phyloP scores from a whole-genome alignment of 2,797 vertebrate species.

The Sylvia borin region DNA sequence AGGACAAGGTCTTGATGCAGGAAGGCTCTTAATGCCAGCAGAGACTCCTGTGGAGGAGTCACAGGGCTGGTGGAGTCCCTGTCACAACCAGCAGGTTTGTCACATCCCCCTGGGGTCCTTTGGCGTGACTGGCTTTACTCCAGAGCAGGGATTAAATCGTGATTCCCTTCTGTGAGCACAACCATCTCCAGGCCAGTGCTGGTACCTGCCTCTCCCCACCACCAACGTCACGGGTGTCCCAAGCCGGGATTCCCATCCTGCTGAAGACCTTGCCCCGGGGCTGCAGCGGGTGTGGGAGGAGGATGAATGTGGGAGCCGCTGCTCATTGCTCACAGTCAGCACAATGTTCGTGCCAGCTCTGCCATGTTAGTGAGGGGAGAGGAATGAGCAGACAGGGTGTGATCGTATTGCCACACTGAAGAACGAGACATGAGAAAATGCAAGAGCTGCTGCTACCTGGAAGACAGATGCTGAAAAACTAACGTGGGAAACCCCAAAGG shows the following conservation, averaged over 20 bases:
- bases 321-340: background rate
- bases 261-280: background rate
- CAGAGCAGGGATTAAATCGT: fast-evolving
- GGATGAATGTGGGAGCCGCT: background rate
- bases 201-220: background rate
- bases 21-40: background rate
- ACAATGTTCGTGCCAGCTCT: background rate
- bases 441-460: background rate
- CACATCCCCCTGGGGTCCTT: background rate
- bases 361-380: background rate
- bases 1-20: background rate
- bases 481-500: constrained; percentile 12
- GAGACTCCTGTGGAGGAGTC: background rate
- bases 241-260: background rate
- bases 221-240: background rate
- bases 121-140: fast-evolving
- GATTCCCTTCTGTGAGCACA: fast-evolving
- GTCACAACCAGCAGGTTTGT: background rate
- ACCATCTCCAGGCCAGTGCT: background rate
- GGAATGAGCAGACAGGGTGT: constrained; percentile 30
- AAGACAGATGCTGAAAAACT: background rate
- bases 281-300: background rate
- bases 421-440: background rate
- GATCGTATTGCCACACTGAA: background rate
- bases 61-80: background rate